These are phyloP conservation scores for Ictidomys tridecemlineatus DNA, from an alignment of 2,113 vertebrate genomes.

Conservation along the genomic window DNA sequence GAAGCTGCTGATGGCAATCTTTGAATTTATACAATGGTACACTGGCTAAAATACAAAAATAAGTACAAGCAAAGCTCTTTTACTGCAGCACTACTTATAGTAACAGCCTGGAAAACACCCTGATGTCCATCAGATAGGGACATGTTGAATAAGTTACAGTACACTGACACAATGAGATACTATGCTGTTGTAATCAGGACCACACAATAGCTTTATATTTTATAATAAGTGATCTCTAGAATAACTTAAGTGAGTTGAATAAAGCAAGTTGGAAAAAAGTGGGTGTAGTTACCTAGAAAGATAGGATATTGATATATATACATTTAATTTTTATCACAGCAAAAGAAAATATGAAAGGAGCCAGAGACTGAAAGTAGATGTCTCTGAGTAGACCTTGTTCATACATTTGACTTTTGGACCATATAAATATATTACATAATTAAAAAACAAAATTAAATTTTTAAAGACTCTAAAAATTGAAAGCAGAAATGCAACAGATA, in stretches of 20 bases:
- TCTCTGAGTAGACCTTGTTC: background rate
- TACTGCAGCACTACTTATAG: background rate
- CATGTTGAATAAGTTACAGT: background rate
- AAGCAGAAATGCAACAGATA: constrained; percentile 6
- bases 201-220: background rate
- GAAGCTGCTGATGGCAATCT: background rate
- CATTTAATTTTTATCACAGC: background rate
- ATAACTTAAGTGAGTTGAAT: background rate
- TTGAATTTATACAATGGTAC: background rate
- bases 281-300: background rate
- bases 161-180: background rate
- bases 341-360: background rate
- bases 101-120: background rate
- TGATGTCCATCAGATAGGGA: background rate
- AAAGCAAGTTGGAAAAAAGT: background rate
- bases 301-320: background rate
- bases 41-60: background rate
- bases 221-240: background rate
- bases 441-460: constrained; percentile 41
- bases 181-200: background rate
- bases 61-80: background rate
- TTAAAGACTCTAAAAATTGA: constrained; percentile 44
- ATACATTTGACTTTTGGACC: background rate
- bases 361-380: background rate
- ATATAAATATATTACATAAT: background rate